A percentile compares a stretch with the other conserved stretches of the same genome.
phyloP scores from a whole-genome alignment of 2,797 vertebrate species.

The Tadarida brasiliensis region DNA sequence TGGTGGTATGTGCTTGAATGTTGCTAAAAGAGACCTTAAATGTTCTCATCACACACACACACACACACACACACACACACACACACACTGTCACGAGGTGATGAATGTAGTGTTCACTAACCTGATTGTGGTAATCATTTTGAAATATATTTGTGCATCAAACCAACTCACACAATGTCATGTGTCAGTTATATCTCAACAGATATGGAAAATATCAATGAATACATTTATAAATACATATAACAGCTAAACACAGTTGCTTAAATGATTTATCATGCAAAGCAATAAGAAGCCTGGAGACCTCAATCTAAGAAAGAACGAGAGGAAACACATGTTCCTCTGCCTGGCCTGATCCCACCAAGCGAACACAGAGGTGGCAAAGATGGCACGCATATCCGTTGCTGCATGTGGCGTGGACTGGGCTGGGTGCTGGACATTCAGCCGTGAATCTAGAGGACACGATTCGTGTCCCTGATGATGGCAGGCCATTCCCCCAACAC shows the following conservation, averaged over 20 bases:
- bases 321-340: background rate
- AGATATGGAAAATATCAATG: background rate
- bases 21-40: background rate
- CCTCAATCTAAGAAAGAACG: background rate
- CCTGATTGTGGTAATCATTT: background rate
- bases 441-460: background rate
- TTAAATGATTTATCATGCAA: background rate
- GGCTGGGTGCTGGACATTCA: background rate
- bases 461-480: background rate
- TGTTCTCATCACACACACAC: background rate
- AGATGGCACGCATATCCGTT: rapidly evolving
- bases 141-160: background rate
- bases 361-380: background rate
- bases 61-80: background rate
- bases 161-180: background rate
- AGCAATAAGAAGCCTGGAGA: background rate
- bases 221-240: background rate
- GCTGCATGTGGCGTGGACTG: rapidly evolving
- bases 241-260: background rate
- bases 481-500: background rate
- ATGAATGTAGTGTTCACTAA: background rate
- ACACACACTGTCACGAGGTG: background rate
- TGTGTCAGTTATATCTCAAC: background rate
- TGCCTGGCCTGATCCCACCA: background rate
- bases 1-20: background rate